Evolutionary conservation across 2,888 invertebrate genomes (phyloP), one percentile per base, ranked within the genome.

Genomic region (Synergus umbraculus): DNA sequence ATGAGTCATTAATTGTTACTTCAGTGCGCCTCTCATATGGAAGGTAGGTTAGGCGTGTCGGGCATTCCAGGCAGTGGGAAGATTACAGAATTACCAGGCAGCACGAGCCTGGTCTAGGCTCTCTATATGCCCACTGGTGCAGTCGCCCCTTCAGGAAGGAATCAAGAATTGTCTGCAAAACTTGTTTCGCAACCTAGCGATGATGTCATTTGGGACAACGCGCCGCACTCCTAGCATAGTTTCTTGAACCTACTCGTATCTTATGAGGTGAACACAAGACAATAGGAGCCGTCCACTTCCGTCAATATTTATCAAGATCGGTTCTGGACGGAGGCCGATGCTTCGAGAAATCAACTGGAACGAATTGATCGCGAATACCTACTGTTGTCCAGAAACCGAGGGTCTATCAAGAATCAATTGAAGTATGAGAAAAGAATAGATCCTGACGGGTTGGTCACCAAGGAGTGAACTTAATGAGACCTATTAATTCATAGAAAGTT

Each of bases 41-140:
- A 63, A 29, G 60, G 37, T 15, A 69, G 37, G 18, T n/a, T n/a
- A 73, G 73, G 73, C 73, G 73, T 73, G 73, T 73, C 73, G 54
- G 37, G 37, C 54, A 73, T 73, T 73, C 73, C 54, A 37, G n/a
- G n/a, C 54, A 73, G 73, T 73, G 73, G 73, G 73, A 73, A 73
- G 73, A 73, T 54, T 73, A 73, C 73, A 49, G 73, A 73, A 73
- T 73, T 73, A 18, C 37, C 54, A 73, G 46, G 49, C 69, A 49
- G 69, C 69, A 69, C 69, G 69, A 69, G 69, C 69, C 67, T 67
- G 22, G 41, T 54, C 73, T 73, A 54, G 54, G 73, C 29, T 37
- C 37, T n/a, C 1, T n/a, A 66, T 66, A 18, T 41, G 43, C 43
- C 43, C 66, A 66, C 41, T 43, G 12, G 5, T 66, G n/a, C 7